Evolutionary conservation across 2,113 vertebrate species (phyloP), one percentile per base, ranked within the genome.

Genomic region (Indicator indicator): DNA sequence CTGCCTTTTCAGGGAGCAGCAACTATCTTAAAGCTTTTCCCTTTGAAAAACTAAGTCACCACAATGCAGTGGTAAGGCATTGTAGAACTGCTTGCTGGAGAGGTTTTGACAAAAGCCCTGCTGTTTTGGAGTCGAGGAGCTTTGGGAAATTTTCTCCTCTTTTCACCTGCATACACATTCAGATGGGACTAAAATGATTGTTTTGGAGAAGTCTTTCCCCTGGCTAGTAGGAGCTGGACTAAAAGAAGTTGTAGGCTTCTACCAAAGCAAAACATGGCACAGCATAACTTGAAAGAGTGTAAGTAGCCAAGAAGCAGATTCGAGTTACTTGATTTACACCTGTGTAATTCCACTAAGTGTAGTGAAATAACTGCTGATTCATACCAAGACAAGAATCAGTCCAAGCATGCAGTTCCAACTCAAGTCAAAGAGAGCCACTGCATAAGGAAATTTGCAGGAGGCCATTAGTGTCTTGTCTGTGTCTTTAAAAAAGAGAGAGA

Each of bases 1-100:
- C 86, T 85, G 77, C 73, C 74, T 94, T 87, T 93, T 93, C 83
- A 88, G 93, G 90, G 90, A 93, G 60, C 72, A 90, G 77, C 88
- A 83, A 59, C 78, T 85, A 79, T 79, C 21, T 90, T 58, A 65
- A 91, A 90, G 88, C 73, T 64, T 64, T 88, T 81, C 28, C 55
- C 42, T 30, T 95, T 95, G 93, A 75, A 94, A 95, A 94, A 89
- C 32, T 28, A 79, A 50, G 85, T 83, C 62, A 56, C 64, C 65
- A 28, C 8, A 30, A 23, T 16, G 44, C 83, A 82, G 86, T 73
- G 77, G 87, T 20, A 71, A 87, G 89, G 71, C 73, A 44, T 10
- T 20, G 62, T 75, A 84, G 80, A 56, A 33, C 70, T 86, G 62
- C 83, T 83, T 63, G 64, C 54, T 75, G 26, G 38, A 63, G 48